These are phyloP conservation scores for Neria commutata DNA, from an alignment of 2,888 invertebrate species.

Conservation along the genomic window DNA sequence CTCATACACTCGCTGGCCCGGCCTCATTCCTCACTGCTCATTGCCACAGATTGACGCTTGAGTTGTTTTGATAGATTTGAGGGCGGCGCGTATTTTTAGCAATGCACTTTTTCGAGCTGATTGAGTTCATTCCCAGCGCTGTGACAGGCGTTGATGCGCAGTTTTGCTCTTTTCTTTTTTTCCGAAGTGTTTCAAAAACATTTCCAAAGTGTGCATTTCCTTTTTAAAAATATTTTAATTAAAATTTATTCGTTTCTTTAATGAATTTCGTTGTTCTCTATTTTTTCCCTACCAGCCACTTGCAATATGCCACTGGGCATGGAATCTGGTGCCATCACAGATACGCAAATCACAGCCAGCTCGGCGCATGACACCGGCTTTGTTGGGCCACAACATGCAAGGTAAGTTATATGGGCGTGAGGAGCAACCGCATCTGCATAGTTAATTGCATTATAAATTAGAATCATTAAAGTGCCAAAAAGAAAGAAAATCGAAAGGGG, in stretches of 20 bases:
- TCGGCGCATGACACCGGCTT: conserved; percentile 81
- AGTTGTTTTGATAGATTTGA: conserved; percentile 54
- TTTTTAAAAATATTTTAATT: conserved; percentile 31
- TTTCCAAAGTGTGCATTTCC: conserved; percentile 21
- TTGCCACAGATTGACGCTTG: conserved; percentile 49
- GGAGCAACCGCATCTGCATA: background rate
- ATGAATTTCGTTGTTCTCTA: conserved; percentile 9
- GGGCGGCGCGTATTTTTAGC: conserved; percentile 26
- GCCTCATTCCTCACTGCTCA: too few relatives aligned
- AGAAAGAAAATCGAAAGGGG: background rate
- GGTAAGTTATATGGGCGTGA: conserved; percentile 64
- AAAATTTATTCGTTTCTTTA: conserved; percentile 15
- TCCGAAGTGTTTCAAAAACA: background rate
- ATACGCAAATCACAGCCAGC: conserved; percentile 79
- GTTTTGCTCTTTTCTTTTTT: background rate
- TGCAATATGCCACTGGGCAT: conserved; percentile 78
- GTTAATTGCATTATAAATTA: background rate
- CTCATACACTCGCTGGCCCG: too few relatives aligned
- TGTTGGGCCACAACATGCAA: conserved; percentile 82
- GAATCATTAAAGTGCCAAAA: background rate
- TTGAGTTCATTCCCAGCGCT: background rate
- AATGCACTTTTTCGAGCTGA: background rate
- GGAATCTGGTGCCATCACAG: conserved; percentile 79
- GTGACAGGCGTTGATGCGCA: background rate
- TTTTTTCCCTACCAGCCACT: conserved; percentile 65